Evolutionary conservation across 2,888 invertebrate genomes (phyloP).

Genomic region (Villa cingulata): DNA sequence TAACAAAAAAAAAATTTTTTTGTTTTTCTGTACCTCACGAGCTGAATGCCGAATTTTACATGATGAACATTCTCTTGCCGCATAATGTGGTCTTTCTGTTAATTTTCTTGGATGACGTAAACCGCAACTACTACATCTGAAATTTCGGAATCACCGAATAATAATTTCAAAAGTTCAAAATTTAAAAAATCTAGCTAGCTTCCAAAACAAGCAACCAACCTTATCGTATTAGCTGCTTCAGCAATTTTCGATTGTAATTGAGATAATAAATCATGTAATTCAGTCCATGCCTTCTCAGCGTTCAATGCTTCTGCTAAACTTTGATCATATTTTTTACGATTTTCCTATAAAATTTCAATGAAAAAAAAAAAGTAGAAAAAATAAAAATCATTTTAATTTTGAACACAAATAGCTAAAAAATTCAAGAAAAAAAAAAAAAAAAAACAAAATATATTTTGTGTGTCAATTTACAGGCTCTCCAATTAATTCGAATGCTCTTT

Average conservation of each 20-base stretch:
- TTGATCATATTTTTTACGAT: constrained; percentile 58
- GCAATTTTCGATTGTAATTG: constrained; percentile 89
- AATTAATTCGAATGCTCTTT: constrained; percentile 88
- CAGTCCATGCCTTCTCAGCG: constrained; percentile 78
- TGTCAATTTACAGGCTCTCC: constrained; percentile 59
- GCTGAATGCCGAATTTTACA: constrained; percentile 84
- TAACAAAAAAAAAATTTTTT: constrained; percentile 4
- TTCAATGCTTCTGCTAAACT: constrained; percentile 61
- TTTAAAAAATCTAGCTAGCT: neutral
- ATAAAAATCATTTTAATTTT: too few relatives aligned
- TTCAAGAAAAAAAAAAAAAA: constrained; percentile 4
- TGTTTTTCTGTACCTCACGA: constrained; percentile 63
- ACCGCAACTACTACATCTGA: constrained; percentile 84
- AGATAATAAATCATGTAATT: constrained; percentile 71
- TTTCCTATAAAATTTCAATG: constrained; percentile 41
- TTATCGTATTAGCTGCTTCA: constrained; percentile 84
- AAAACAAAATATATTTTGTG: too few relatives aligned
- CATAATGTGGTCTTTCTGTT: constrained; percentile 78
- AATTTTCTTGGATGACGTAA: constrained; percentile 76
- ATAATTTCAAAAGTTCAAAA: neutral
- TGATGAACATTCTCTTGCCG: constrained; percentile 78
- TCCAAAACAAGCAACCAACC: too few relatives aligned
- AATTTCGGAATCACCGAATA: too few relatives aligned
- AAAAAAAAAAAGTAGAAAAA: too few relatives aligned
- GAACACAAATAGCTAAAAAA: too few relatives aligned